Evolutionary conservation across 2,113 vertebrate genomes (phyloP).

Genomic region (Calidris pugnax): DNA sequence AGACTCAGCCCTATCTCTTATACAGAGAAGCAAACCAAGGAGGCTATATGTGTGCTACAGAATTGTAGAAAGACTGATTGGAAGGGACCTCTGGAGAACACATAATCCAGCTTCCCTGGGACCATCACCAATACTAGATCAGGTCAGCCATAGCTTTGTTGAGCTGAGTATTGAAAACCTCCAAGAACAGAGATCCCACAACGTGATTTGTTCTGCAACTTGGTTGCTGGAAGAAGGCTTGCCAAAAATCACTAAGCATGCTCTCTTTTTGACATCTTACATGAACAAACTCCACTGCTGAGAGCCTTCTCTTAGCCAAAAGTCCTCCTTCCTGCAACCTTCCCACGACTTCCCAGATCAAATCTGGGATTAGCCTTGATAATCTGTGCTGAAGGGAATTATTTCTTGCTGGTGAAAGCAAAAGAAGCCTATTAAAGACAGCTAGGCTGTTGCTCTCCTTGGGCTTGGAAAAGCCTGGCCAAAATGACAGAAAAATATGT

Average conservation of each 20-base stretch:
- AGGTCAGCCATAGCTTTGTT: background rate
- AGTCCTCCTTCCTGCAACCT: background rate
- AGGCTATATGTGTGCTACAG: background rate
- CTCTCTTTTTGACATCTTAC: background rate
- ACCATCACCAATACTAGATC: background rate
- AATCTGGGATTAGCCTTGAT: background rate
- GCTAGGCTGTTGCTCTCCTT: background rate
- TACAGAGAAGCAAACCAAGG: background rate
- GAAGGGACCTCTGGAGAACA: background rate
- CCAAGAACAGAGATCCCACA: background rate
- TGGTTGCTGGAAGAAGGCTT: background rate
- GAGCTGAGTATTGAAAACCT: background rate
- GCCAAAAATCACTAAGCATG: background rate
- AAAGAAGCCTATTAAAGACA: background rate
- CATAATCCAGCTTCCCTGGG: background rate
- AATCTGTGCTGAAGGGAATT: background rate
- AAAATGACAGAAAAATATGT: background rate
- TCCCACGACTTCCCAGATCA: rapidly evolving
- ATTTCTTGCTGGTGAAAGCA: background rate
- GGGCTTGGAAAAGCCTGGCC: background rate
- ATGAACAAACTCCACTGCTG: background rate
- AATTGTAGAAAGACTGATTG: background rate
- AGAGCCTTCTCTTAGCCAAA: background rate
- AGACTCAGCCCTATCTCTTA: background rate
- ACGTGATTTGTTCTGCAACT: background rate